phyloP scores from a whole-genome alignment of 2,113 vertebrate genomes.

The Irena cyanogastra region DNA sequence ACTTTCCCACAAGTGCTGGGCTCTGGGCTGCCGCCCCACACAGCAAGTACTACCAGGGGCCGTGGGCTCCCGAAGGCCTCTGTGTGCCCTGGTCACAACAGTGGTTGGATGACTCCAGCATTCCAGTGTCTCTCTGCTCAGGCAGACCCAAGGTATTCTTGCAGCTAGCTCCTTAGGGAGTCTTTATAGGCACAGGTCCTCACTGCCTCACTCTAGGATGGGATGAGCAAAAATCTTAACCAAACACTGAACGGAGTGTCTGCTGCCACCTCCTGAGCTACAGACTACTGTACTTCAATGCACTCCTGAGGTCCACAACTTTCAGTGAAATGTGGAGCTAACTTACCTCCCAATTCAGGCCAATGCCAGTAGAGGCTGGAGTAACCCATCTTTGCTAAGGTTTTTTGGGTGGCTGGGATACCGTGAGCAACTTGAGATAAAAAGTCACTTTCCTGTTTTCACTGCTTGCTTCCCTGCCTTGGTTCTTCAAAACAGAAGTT shows the following conservation, averaged over 20 bases:
- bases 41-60: background rate
- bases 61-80: background rate
- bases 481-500: background rate
- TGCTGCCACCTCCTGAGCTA: background rate
- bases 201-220: background rate
- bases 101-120: background rate
- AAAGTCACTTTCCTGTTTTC: background rate
- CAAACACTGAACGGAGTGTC: background rate
- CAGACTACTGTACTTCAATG: background rate
- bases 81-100: background rate
- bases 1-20: background rate
- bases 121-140: background rate
- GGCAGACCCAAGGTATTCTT: background rate
- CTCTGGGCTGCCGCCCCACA: accelerated
- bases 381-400: background rate
- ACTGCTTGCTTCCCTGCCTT: background rate
- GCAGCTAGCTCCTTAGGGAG: background rate
- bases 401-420: background rate
- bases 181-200: background rate
- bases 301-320: background rate
- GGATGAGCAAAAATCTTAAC: background rate
- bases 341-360: background rate
- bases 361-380: background rate
- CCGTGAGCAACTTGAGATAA: background rate
- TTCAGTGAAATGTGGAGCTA: background rate